Evolutionary conservation across 2,888 invertebrate species (phyloP).

Genomic region (Macropis europaea): DNA sequence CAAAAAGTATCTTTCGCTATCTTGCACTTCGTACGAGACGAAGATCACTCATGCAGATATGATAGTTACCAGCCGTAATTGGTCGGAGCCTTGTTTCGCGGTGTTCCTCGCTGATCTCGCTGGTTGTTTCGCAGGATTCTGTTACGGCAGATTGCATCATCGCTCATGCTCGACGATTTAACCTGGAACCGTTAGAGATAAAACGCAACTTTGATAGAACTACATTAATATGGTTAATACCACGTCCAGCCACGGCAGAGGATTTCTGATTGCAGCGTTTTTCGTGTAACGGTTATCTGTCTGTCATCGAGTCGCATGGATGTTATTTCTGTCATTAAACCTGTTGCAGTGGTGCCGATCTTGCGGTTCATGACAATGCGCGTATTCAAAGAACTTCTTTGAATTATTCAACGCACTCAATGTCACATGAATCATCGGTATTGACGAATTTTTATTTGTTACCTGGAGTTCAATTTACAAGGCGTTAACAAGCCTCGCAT

Average conservation of each 20-base stretch:
- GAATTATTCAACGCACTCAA: too few species aligned
- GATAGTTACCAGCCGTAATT: conserved; percentile 65
- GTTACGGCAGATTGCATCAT: conserved; percentile 25
- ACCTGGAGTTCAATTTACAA: too few species aligned
- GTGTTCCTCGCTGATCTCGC: conserved; percentile 35
- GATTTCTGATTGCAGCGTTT: conserved; percentile 18
- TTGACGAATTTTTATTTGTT: too few species aligned
- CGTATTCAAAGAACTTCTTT: background rate
- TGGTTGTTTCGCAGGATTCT: conserved; percentile 16
- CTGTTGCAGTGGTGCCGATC: conserved; percentile 1
- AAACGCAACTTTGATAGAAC: conserved; percentile 21
- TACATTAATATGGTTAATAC: conserved; percentile 19
- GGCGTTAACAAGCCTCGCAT: too few species aligned
- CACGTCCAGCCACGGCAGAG: background rate
- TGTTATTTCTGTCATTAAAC: conserved; percentile 17
- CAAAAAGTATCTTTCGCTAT: conserved; percentile 43
- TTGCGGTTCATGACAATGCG: background rate
- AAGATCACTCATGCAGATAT: conserved; percentile 62
- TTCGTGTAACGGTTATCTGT: conserved; percentile 29
- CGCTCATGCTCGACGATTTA: conserved; percentile 1
- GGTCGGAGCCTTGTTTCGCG: conserved; percentile 50
- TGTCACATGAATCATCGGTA: too few species aligned
- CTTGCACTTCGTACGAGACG: conserved; percentile 33
- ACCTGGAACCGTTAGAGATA: background rate
- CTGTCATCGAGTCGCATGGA: conserved; percentile 12